Evolutionary conservation across 2,113 vertebrate species (phyloP), one percentile per base, ranked within the genome.

Genomic region (Trichechus manatus): DNA sequence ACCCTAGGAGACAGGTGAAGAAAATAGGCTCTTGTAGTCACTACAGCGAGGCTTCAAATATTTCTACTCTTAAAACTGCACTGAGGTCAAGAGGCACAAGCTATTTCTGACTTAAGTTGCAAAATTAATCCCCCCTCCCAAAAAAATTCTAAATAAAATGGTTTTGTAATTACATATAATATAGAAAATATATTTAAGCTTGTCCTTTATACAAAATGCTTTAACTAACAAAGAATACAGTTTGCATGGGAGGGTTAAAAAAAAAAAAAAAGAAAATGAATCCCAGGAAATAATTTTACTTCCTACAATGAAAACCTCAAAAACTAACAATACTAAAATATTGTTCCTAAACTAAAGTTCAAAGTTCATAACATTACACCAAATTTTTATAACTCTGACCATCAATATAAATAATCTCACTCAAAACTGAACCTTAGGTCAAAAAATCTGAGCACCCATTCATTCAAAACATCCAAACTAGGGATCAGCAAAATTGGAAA

Each of bases 31-130:
- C 90, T 56, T 77, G 56, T 2, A 19, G 66, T 74, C 33, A 84
- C n/a, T 61, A 53, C 3, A 5, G 15, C 6, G 22, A 80, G 63
- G 36, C 44, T 78, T 89, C 63, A 95, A 82, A 56, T 29, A 85
- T 33, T 78, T 81, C 25, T n/a, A 25, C 53, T 94, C 93, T 66
- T 84, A 19, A 83, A 94, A 66, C 1, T 44, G 59, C 50, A 90
- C 0, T 80, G 9, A 53, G 25, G 10, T 89, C 22, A 92, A 87
- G 50, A 87, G 86, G 14, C 9, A 90, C 19, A 23, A 77, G 11
- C 33, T 90, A 50, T 31, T 82, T 93, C 33, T 79, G 44, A n/a
- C n/a, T 95, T 94, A 91, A 77, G 77, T 95, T 95, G 92, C 64
- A 79, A 94, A 88, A 81, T 56, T 89, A 64, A 89, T 7, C 8